Evolutionary conservation across 2,113 vertebrate species (phyloP).

Genomic region (Coracopsis vasa): DNA sequence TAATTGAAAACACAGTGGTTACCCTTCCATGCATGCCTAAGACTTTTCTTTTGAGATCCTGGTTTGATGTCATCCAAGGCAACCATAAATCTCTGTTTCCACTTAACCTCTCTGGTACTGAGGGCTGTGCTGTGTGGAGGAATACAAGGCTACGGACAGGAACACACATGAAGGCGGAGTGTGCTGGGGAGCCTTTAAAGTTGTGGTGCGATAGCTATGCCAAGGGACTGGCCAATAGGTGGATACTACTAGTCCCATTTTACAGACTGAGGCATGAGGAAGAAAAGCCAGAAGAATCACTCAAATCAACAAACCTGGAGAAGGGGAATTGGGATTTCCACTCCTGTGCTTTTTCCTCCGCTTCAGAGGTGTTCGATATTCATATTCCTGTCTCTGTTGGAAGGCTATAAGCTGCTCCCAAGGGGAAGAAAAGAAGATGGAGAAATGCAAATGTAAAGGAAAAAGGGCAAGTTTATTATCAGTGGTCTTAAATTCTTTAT

Average conservation of each 20-base stretch:
- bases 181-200: not conserved
- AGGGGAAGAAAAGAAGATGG: not conserved
- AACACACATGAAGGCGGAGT: not conserved
- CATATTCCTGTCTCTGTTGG: rapidly evolving
- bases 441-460: not conserved
- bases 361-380: rapidly evolving
- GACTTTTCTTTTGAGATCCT: conserved; percentile 22
- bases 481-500: not conserved
- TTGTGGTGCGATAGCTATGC: rapidly evolving
- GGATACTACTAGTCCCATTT: rapidly evolving
- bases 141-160: not conserved
- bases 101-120: conserved; percentile 21
- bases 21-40: not conserved
- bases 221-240: rapidly evolving
- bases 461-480: not conserved
- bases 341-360: no score
- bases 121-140: not conserved
- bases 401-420: not conserved
- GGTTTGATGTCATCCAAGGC: conserved; percentile 16
- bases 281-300: not conserved
- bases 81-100: not conserved
- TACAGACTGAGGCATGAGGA: not conserved
- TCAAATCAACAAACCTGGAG: no score
- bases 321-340: not conserved
- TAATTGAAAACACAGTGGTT: conserved; percentile 62